These are phyloP conservation scores for Callinectes sapidus DNA, from an alignment of 2,888 invertebrate genomes.

Conservation along the genomic window DNA sequence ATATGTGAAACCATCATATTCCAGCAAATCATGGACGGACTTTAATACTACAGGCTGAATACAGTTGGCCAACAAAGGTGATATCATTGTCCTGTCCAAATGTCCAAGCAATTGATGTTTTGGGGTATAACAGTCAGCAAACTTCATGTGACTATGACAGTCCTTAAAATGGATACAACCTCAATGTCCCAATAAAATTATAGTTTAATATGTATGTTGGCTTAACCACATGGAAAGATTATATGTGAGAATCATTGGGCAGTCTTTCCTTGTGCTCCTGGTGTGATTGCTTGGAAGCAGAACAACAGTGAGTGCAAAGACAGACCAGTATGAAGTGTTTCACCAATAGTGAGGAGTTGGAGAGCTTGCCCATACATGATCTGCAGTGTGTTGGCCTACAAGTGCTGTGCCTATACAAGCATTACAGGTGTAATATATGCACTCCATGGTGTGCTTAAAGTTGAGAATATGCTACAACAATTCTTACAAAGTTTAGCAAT, in stretches of 20 bases:
- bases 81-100: not conserved
- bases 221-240: not conserved
- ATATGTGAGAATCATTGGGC: not conserved
- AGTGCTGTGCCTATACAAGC: not conserved
- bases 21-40: not conserved
- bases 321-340: not conserved
- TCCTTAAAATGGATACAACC: not conserved
- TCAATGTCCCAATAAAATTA: not conserved
- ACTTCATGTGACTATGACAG: not conserved
- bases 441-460: not conserved
- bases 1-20: not conserved
- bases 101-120: not conserved
- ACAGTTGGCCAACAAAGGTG: not conserved
- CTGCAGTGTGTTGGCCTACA: not conserved
- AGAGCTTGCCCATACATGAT: not conserved
- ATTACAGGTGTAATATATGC: not conserved
- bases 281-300: not conserved
- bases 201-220: not conserved
- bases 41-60: not conserved
- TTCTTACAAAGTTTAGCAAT: slow-evolving; percentile 19
- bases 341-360: not conserved
- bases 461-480: not conserved
- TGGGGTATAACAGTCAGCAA: not conserved
- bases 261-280: not conserved
- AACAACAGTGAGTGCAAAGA: not conserved